Evolutionary conservation across 2,888 invertebrate species (phyloP), one percentile per base, ranked within the genome.

Genomic region (Agrochola litura): DNA sequence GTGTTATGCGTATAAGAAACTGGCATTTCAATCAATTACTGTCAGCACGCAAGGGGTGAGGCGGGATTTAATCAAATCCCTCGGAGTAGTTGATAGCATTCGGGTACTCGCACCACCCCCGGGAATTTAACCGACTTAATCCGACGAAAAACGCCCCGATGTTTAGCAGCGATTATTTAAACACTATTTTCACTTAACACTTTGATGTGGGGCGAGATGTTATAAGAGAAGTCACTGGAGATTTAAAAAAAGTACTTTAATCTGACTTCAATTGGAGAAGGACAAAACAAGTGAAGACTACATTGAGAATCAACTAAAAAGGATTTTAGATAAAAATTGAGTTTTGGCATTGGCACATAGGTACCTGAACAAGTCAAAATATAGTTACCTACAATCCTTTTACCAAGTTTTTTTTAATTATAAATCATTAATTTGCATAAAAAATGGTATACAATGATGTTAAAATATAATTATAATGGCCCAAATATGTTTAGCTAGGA

Each of bases 21-120:
- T 85, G 85, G 82, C 81, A 85, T 95, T 94, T 95, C 95, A 95
- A 96, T 96, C 96, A 95, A 96, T 96, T 95, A 94, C 94, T 94
- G 95, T 94, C 96, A 95, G 94, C 95, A 95, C 93, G 93, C 92
- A 93, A 94, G 93, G 96, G 95, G 96, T 93, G 94, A 93, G 92
- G 77, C 82, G 82, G 92, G 93, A 93, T 96, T 96, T 95, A 96
- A 96, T 96, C 94, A 95, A 95, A 94, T 95, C 94, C 93, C 94
- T 90, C 90, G 89, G 91, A 91, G 92, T 92, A 93, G 92, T 93
- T 94, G 95, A 95, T 95, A 93, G 94, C 93, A 92, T 95, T 94
- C 92, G 92, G 94, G 92, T 93, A 93, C 93, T 94, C 94, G 94
- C 94, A 93, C 92, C 90, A 91, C 94, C 95, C 95, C 86, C 81